Evolutionary conservation across 2,113 vertebrate species (phyloP).

Genomic region (Rhinopomastus cyanomelas): DNA sequence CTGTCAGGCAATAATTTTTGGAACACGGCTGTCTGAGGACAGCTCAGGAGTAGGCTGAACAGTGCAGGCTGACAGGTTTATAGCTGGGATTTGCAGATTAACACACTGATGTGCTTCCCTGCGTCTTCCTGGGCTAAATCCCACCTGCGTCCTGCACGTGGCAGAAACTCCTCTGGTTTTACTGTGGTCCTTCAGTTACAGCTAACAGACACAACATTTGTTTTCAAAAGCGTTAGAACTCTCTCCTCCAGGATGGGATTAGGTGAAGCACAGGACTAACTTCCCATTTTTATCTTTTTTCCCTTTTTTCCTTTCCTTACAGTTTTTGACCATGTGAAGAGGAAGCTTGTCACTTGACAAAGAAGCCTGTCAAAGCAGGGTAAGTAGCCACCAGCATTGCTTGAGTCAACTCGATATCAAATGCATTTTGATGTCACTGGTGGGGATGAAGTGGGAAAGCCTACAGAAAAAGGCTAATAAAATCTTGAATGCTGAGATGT

Average conservation of each 20-base stretch:
- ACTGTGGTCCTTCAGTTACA: not conserved
- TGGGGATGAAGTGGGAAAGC: not conserved
- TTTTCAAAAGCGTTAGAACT: not conserved
- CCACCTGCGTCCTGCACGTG: not conserved
- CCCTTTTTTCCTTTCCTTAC: not conserved
- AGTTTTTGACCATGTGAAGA: not conserved
- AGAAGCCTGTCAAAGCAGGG: not conserved
- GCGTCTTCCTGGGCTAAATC: not conserved
- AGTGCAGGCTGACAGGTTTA: not conserved
- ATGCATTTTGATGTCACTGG: not conserved
- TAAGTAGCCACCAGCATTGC: not conserved
- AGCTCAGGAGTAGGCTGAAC: not conserved
- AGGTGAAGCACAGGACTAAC: not conserved
- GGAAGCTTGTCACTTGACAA: not conserved
- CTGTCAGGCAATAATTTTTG: not conserved
- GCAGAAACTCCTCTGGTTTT: not conserved
- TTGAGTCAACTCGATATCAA: not conserved
- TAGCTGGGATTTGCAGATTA: constrained; percentile 40
- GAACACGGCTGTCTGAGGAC: not conserved
- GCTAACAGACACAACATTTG: not conserved
- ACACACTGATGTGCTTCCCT: not conserved
- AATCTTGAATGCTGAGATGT: not conserved
- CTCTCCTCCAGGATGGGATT: not conserved
- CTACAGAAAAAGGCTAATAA: not conserved
- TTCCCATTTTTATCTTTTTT: not conserved